Evolutionary conservation across 2,888 invertebrate genomes (phyloP), one percentile per base, ranked within the genome.

Genomic region (Metalampra italica): DNA sequence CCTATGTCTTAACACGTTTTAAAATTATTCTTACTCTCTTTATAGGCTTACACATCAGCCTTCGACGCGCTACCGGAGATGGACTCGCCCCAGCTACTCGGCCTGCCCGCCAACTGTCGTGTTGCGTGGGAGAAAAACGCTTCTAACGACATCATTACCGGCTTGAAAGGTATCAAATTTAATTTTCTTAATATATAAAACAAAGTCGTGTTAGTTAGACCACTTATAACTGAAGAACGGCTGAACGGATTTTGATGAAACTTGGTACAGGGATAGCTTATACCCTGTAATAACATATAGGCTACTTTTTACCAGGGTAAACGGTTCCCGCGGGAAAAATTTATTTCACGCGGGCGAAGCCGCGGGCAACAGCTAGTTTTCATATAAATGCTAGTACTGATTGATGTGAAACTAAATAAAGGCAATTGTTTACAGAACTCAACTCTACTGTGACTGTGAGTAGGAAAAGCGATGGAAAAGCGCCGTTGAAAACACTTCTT

Each of bases 71-170:
- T 97, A 41, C 92, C 95, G 0, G 94, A 94, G 53, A 89, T 90
- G 46, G 96, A 97, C 73, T 84, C 91, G 11, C 95, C 97, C 0
- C 88, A 91, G 7, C 91, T 94, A 64, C 94, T 97, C 66, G 96
- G 96, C 3, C 84, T 98, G 43, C 96, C 98, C 0, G 94, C 93
- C 46, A 98, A 98, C 75, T 96, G 97, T 51, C 94, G 96, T 56
- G 89, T 94, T 46, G 94, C 96, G 8, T 95, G 96, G 92, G 96
- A 97, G 75, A 92, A 93, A 57, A 93, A 92, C 48, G 91, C 93
- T 3, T 29, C 29, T 12, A 37, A 13, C 37, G 34, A 40, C 14
- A 48, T 49, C 42, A 11, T 43, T 9, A 14, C 49, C 9, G 66
- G 66, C n/a, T 57, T 76, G 2, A 72, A 62, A 67, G 75, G 75